A percentile compares a stretch with the other conserved stretches of the same genome.
Evolutionary conservation across 2,797 vertebrate genomes (phyloP).

Genomic region (Semaprochilodus insignis): DNA sequence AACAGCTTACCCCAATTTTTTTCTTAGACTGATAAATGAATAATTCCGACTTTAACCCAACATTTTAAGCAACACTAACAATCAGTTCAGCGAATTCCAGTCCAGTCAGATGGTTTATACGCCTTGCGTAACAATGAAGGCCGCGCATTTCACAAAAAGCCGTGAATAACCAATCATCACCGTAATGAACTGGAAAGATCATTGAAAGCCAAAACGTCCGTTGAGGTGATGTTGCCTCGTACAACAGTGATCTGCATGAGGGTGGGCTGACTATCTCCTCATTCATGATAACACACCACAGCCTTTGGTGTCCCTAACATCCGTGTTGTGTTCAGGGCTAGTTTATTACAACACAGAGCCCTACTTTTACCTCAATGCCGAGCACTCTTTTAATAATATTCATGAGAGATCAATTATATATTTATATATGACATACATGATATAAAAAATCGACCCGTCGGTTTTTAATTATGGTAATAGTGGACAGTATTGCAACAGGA

Average conservation of each 20-base stretch:
- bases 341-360: no score
- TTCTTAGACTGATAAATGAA: no score
- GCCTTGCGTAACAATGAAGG: constrained; percentile 37
- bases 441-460: no score
- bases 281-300: neutral
- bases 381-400: neutral
- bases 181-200: constrained; percentile 5
- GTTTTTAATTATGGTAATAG: no score
- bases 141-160: constrained; percentile 30
- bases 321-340: no score
- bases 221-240: neutral
- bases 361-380: neutral
- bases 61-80: no score
- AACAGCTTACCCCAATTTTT: no score
- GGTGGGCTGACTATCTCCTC: neutral
- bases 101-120: constrained; percentile 25
- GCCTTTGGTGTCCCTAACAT: no score
- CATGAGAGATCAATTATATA: neutral
- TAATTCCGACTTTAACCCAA: no score
- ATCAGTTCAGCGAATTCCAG: no score
- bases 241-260: neutral
- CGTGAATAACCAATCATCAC: constrained; percentile 53
- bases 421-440: no score
- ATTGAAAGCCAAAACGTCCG: fast-evolving
- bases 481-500: no score